phyloP scores from a whole-genome alignment of 2,113 vertebrate species.

The Misgurnus mizolepis region DNA sequence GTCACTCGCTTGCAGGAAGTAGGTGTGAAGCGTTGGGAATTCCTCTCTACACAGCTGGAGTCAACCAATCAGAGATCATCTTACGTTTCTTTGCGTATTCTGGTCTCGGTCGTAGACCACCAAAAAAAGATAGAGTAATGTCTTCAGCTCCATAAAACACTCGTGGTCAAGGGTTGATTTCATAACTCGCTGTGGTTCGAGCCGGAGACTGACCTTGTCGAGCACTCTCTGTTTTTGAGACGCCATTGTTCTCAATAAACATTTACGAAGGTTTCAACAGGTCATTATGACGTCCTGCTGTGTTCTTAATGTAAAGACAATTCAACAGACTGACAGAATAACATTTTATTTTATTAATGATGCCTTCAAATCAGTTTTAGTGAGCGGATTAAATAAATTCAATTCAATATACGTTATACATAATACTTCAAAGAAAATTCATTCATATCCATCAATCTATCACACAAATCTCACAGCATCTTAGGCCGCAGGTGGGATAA shows the following conservation, averaged over 20 bases:
- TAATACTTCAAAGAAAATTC: too few relatives aligned
- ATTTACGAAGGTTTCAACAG: slow-evolving; percentile 45
- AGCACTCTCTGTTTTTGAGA: slow-evolving; percentile 45
- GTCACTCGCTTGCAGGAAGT: slow-evolving; percentile 70
- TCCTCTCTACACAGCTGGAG: slow-evolving; percentile 75
- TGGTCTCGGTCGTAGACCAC: background rate
- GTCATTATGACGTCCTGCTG: slow-evolving; percentile 47
- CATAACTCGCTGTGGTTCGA: background rate
- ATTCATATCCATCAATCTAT: too few relatives aligned
- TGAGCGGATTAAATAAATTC: background rate
- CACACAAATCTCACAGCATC: too few relatives aligned
- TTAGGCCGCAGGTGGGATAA: too few relatives aligned
- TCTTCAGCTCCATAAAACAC: background rate
- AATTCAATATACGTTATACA: background rate
- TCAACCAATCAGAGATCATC: slow-evolving; percentile 61
- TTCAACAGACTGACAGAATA: background rate
- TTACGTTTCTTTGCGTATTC: too few relatives aligned
- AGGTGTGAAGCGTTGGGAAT: slow-evolving; percentile 69
- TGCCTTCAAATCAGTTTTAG: too few relatives aligned
- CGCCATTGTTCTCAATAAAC: slow-evolving; percentile 55
- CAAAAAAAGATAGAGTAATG: background rate
- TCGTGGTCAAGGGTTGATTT: background rate
- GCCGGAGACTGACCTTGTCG: slow-evolving; percentile 46
- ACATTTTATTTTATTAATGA: slow-evolving; percentile 29
- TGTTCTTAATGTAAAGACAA: slow-evolving; percentile 53